Evolutionary conservation across 2,113 vertebrate species (phyloP), one percentile per base, ranked within the genome.

Genomic region (Cephalophus harveyi): DNA sequence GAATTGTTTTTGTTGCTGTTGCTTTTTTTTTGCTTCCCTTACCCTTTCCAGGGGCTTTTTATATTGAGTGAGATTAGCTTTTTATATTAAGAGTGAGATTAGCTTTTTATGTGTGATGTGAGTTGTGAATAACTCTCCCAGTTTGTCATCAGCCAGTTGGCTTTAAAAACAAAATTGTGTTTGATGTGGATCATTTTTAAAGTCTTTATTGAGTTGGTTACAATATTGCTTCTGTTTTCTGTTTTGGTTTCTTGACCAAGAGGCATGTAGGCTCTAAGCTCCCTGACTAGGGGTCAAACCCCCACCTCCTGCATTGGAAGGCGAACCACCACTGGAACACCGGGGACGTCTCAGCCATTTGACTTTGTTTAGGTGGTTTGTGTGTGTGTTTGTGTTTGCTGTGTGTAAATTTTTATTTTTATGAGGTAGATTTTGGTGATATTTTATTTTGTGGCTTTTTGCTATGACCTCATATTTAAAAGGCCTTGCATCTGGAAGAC

Each of bases 1-100:
- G 60, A 12, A n/a, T 8, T 4, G 23, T 8, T n/a, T 17, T 27
- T 36, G 2, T 28, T 78, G 1, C 3, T 33, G 2, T 7, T 54
- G 10, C 11, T 12, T 14, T 60, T 48, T 54, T 1, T 40, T 25
- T 23, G n/a, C 23, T 76, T 27, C 71, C 23, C 74, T 28, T 21
- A 5, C 5, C 21, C 21, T 52, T 43, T 92, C 33, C 67, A 54
- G 55, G 15, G 28, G 15, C 17, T 85, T 83, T 85, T 76, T 83
- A 62, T 25, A 1, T 74, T 57, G 2, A 25, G 30, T 3, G 87
- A 93, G 91, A 54, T 40, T 21, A 3, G 46, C 54, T 89, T 40
- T 86, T 78, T 21, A 43, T 25, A 1, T 74, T 57, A 25, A 19
- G 2, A 25, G 30, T 3, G 87, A 93, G 91, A 54, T 40, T 16